Evolutionary conservation across 2,797 vertebrate species (phyloP), one percentile per base, ranked within the genome.

Genomic region (Pyrocephalus nanus): DNA sequence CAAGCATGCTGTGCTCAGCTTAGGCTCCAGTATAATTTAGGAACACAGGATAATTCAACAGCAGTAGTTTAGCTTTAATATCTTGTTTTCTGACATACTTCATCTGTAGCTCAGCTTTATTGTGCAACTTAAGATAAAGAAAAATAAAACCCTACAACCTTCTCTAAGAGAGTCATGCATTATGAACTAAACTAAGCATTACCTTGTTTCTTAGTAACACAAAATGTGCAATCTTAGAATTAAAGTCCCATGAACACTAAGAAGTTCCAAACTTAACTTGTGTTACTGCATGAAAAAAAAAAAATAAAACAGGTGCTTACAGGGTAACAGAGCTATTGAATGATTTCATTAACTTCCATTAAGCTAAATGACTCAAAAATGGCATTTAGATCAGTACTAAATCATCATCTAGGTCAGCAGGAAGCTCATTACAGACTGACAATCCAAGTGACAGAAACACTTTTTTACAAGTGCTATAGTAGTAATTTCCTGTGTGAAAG

Each of bases 401-500:
- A 93, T 95, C 89, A 89, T 91, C 94, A 96, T 96, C 91, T 72
- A 92, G 95, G 96, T 96, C 95, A 97, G 97, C 97, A 98, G 97
- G 97, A 98, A 98, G 96, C 97, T 96, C 91, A 80, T 96, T 94
- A 93, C 15, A 64, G 93, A 79, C 86, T 91, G 96, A 90, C 96
- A 93, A 97, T 90, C 91, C 93, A 90, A 97, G 97, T 94, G 97
- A 97, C 96, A 95, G 97, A 97, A 96, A 97, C 96, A 80, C 96
- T 96, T 96, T 93, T 92, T 96, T 95, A 54, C 95, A 95, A 97
- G 96, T 71, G 95, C 96, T 88, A 78, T 32, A 96, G 91, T 15
- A 95, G 97, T 83, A 84, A 97, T 97, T 97, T 98, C 98, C 98
- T 97, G 98, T 97, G 98, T 98, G 98, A 97, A 97, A 96, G 93